Evolutionary conservation across 2,888 invertebrate species (phyloP), one percentile per base, ranked within the genome.

Genomic region (Cantharis nigra): DNA sequence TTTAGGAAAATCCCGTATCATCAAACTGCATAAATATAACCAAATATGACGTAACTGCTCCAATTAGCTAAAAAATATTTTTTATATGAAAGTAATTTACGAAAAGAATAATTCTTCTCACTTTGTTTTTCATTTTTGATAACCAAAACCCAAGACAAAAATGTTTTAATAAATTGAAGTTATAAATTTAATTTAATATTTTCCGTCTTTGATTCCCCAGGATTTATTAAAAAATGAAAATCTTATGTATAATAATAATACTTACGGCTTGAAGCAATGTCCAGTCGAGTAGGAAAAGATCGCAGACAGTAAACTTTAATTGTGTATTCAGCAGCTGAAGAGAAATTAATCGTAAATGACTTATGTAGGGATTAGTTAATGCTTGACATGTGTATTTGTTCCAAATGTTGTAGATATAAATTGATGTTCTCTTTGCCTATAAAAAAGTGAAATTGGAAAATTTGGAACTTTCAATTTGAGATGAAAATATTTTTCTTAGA

Each of bases 261-360:
- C 71, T 78, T 82, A 83, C 83, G 75, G 77, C 77, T 64, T 80
- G 78, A 11, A 83, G 33, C 30, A 81, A 63, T n/a, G 71, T 80
- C 67, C 79, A 82, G 74, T 83, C 79, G 16, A 83, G 30, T 20
- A 76, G 33, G 64, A 83, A 82, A 5, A 83, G 75, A 13, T 79
- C 81, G 33, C 79, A 81, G 11, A 80, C 80, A 0, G 80, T 81
- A 64, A 82, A 81, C 76, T 78, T 76, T 9, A 82, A 70, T 3
- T 80, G 69, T 9, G 79, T 78, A 71, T 82, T 81, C 14, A 82
- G 23, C 62, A 80, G 49, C 63, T 81, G 81, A 62, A 81, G 62
- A 1, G 80, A 81, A 69, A 82, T 80, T 20, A 78, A 65, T 65
- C 80, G 80, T 49, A 82, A 71, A 80, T 83, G 70, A 28, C 9